Evolutionary conservation across 1,140 invertebrate genomes (phyloP).

Genomic region (Dreissena polymorpha): DNA sequence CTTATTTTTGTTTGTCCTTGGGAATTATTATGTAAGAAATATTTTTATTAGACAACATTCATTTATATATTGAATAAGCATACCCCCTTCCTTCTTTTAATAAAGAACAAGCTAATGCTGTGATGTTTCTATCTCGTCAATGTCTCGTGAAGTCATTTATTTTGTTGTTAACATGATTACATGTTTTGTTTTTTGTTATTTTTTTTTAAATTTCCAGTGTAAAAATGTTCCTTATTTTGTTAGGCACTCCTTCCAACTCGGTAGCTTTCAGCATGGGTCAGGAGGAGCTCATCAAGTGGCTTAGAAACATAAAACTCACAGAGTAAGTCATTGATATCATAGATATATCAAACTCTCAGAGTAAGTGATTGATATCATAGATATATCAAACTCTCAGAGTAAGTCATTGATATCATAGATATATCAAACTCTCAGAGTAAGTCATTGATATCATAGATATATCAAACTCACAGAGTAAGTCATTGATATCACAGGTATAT

Average conservation of each 20-base stretch:
- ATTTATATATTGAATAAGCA: no score
- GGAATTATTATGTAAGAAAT: no score
- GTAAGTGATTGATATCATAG: neutral
- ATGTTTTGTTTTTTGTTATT: no score
- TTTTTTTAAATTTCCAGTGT: no score
- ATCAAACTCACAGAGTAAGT: constrained; percentile 16
- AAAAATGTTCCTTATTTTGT: neutral
- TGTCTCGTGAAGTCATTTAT: no score
- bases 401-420: neutral
- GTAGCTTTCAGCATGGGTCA: constrained; percentile 49
- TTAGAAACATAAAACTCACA: constrained; percentile 48
- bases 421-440: constrained; percentile 1
- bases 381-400: constrained; percentile 2
- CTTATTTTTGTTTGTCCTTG: no score
- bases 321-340: constrained; percentile 35
- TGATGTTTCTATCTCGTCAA: no score
- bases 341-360: neutral
- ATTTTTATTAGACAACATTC: no score
- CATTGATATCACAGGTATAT: no score
- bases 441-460: neutral
- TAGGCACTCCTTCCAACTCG: constrained; percentile 42
- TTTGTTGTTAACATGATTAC: no score
- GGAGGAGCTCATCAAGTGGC: constrained; percentile 51
- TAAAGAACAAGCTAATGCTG: no score
- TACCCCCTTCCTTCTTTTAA: no score